Conservation (phyloP, 2,797 vertebrate genomes). For the Intellagama lesueurii region DNA sequence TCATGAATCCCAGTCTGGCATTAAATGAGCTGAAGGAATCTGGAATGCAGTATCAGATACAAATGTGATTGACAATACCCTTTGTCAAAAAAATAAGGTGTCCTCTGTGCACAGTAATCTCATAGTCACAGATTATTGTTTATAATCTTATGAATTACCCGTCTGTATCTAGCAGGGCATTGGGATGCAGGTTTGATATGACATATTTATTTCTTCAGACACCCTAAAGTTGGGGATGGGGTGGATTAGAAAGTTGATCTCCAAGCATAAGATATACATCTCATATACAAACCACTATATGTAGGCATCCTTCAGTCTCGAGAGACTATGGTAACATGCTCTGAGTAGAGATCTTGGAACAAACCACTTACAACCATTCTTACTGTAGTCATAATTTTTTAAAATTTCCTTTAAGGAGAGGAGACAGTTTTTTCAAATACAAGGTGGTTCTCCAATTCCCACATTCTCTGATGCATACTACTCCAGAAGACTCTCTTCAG, state of each 20-base stretch:
- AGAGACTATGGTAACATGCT: not conserved
- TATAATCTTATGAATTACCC: slow-evolving; percentile 38
- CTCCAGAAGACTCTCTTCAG: not conserved
- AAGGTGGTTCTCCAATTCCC: not conserved
- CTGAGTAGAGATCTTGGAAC: not conserved
- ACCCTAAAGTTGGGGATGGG: not conserved
- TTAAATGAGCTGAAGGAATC: slow-evolving; percentile 6
- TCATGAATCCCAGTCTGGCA: not conserved
- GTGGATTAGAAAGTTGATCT: not conserved
- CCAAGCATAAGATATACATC: not conserved
- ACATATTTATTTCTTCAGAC: slow-evolving; percentile 66
- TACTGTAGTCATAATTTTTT: not conserved
- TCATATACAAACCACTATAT: too few relatives aligned
- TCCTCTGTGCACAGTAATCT: slow-evolving; percentile 70
- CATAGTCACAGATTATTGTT: slow-evolving; percentile 47
- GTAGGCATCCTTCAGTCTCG: too few relatives aligned
- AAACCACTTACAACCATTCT: not conserved
- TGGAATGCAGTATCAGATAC: not conserved
- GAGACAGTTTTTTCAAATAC: not conserved
- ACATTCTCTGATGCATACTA: not conserved
- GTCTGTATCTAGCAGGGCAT: slow-evolving; percentile 8
- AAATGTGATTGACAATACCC: not conserved
- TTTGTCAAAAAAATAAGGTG: slow-evolving; percentile 25
- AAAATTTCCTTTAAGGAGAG: not conserved
- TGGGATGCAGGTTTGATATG: slow-evolving; percentile 19